Evolutionary conservation across 2,113 vertebrate species (phyloP), one percentile per base, ranked within the genome.

Genomic region (Gavialis gangeticus): DNA sequence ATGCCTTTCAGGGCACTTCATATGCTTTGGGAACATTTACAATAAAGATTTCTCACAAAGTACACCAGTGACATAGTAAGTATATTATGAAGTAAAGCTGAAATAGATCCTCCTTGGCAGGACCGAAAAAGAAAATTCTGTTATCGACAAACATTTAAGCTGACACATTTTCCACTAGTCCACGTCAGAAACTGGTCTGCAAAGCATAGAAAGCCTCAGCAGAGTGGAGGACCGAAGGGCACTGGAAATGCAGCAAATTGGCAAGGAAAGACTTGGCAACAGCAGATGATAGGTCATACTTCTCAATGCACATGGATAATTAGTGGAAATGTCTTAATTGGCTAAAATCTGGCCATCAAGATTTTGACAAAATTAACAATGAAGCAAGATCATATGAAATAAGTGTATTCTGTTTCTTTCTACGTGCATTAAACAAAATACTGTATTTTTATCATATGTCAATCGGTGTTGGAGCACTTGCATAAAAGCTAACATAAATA

Each of bases 271-370:
- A 60, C 59, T 11, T 22, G 19, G 10, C 10, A 22, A 60, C 19
- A 86, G 60, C 55, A 60, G 88, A 66, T 64, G 64, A 88, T 67
- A 85, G 76, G 55, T 81, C 85, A 6, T 12, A 59, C 78, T 79
- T 85, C 56, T 81, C 87, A 77, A 79, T 55, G 87, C 89, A 88
- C 25, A 82, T 82, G 81, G 86, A 95, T 91, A 94, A 92, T 10
- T 90, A 94, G 66, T 75, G n/a, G 34, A 93, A 82, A 30, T 85
- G 90, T 91, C 81, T 89, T 94, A 95, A 92, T 88, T 93, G 88
- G 94, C 76, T 88, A 75, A 91, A 90, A 59, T 85, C 93, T 84
- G 95, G 85, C 92, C 93, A 83, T 55, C 79, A 94, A 90, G 4
- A 80, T 84, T 96, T 84, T 90, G 85, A 90, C 75, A 94, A 56